A percentile compares a stretch with the other conserved stretches of the same genome.
Conservation (phyloP, 2,797 vertebrate species). For the Eulemur rubriventer region DNA sequence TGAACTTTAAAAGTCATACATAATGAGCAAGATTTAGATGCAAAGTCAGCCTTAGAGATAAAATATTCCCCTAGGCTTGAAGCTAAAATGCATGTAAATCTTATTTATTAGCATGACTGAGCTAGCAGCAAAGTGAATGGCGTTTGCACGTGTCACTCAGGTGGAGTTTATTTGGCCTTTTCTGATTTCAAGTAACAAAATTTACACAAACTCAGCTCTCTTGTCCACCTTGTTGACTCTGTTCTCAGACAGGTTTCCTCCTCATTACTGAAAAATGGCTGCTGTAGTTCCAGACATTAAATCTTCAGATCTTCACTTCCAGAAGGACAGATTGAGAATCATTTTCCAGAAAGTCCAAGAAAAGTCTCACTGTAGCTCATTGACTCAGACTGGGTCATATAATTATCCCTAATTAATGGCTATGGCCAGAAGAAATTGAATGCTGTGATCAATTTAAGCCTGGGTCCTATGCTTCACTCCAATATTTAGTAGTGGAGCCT, state of each 20-base stretch:
- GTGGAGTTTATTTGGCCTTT: background rate
- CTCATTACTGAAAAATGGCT: background rate
- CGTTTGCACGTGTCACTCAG: background rate
- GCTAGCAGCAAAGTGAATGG: background rate
- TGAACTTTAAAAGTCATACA: constrained; percentile 59
- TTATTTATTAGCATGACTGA: background rate
- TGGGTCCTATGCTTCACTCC: background rate
- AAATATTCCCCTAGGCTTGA: constrained; percentile 11
- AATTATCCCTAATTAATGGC: background rate
- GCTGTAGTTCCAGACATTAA: background rate
- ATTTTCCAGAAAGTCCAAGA: background rate
- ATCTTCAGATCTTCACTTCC: background rate
- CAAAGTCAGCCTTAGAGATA: constrained; percentile 48
- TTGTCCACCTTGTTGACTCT: background rate
- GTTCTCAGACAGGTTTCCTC: background rate
- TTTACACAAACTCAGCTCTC: background rate
- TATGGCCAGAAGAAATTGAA: background rate
- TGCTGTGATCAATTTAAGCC: background rate
- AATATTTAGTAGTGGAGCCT: background rate
- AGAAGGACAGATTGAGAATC: background rate
- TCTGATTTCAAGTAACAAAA: background rate
- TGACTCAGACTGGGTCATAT: background rate
- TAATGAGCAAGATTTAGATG: constrained; percentile 52
- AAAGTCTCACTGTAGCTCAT: background rate
- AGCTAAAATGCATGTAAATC: constrained; percentile 17